phyloP scores from a whole-genome alignment of 1,140 invertebrate genomes.

The Dolichoris vasculosae region DNA sequence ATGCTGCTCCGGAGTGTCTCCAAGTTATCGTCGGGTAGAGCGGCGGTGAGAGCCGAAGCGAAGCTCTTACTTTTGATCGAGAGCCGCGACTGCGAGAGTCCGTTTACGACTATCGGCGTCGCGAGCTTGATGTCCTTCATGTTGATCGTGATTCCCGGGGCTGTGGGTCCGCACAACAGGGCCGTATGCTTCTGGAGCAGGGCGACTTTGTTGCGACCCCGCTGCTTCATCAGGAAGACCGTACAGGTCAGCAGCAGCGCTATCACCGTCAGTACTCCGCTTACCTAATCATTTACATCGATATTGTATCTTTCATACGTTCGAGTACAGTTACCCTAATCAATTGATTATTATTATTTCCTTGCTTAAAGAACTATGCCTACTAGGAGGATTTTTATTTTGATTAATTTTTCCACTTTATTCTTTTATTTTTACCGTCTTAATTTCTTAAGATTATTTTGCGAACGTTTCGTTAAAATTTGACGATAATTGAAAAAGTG shows the following conservation, averaged over 20 bases:
- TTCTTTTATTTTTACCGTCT: too few relatives aligned
- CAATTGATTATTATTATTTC: too few relatives aligned
- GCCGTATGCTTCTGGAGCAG: conserved; percentile 82
- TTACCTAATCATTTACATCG: conserved; percentile 81
- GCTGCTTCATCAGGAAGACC: conserved; percentile 81
- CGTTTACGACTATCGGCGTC: conserved; percentile 76
- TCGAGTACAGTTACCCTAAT: too few relatives aligned
- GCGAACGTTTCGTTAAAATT: too few relatives aligned
- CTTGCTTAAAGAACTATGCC: too few relatives aligned
- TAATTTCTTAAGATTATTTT: too few relatives aligned
- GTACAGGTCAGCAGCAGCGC: conserved; percentile 81
- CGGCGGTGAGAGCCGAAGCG: not conserved
- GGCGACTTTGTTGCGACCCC: conserved; percentile 82
- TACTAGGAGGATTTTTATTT: too few relatives aligned
- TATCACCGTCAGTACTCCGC: conserved; percentile 84
- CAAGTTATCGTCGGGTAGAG: conserved; percentile 34
- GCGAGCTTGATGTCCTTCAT: conserved; percentile 80
- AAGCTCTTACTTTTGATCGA: conserved; percentile 59
- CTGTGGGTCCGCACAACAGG: conserved; percentile 71
- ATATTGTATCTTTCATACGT: too few relatives aligned
- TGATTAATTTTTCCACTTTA: too few relatives aligned
- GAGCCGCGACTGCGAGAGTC: conserved; percentile 73
- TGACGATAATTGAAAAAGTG: too few relatives aligned
- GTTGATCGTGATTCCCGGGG: conserved; percentile 78
- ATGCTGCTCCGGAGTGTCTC: conserved; percentile 53